Percentiles rank a stretch among this genome's conserved stretches.
Evolutionary conservation across 1,140 invertebrate species (phyloP).

Genomic region (Potamilus streckersoni): DNA sequence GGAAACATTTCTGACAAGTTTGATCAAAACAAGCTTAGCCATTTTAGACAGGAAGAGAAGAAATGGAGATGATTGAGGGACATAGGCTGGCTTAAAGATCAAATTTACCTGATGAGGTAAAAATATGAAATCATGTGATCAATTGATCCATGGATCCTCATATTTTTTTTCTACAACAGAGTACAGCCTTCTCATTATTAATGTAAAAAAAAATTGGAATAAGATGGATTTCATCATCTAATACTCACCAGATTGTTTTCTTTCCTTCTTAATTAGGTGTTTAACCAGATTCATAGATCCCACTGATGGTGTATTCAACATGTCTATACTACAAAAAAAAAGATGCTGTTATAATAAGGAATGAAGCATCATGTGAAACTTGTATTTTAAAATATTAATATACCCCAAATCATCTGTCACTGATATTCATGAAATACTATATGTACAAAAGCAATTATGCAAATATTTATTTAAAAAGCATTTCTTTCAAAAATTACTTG

Average conservation of each 20-base stretch:
- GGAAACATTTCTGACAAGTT: no score
- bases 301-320: conserved; percentile 49
- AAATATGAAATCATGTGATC: background rate
- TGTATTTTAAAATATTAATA: background rate
- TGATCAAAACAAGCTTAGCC: no score
- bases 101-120: background rate
- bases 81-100: background rate
- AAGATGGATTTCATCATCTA: no score
- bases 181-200: background rate
- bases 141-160: background rate
- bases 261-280: conserved; percentile 60
- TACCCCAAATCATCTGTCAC: background rate
- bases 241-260: conserved; percentile 11
- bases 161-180: background rate
- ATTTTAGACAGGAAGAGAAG: no score
- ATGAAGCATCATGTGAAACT: no score
- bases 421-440: background rate
- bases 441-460: no score
- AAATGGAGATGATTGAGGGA: no score
- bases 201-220: background rate
- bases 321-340: conserved; percentile 49
- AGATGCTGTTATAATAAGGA: no score
- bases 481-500: no score
- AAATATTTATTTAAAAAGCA: no score
- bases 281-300: conserved; percentile 67